phyloP scores from a whole-genome alignment of 2,797 vertebrate genomes.

The Brachyalestes nurse region DNA sequence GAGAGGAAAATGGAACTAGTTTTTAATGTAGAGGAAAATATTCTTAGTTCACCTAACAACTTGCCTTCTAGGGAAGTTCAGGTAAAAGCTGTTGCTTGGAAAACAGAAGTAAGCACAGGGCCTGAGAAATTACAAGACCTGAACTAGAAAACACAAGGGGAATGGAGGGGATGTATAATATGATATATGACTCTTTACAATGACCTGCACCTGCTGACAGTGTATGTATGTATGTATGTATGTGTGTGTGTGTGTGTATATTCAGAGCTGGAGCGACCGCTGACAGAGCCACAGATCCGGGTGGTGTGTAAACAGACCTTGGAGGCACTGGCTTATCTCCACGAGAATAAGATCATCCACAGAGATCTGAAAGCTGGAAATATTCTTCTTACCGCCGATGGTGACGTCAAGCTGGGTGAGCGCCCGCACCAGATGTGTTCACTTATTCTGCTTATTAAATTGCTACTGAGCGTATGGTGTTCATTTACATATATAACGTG shows the following conservation, averaged over 20 bases:
- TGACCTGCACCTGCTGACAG: constrained; percentile 29
- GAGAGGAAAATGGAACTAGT: neutral
- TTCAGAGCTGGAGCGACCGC: constrained; percentile 92
- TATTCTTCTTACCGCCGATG: constrained; percentile 93
- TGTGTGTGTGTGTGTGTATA: constrained; percentile 14
- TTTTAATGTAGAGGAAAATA: too few species aligned
- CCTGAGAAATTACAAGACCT: neutral
- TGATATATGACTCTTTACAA: neutral
- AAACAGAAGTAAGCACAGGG: neutral
- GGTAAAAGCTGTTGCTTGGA: neutral
- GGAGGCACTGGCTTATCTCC: constrained; percentile 92
- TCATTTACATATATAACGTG: neutral
- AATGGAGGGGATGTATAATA: neutral
- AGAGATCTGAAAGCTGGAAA: constrained; percentile 98
- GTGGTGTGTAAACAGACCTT: constrained; percentile 95
- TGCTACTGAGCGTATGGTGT: neutral
- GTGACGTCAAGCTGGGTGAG: constrained; percentile 96
- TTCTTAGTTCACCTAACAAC: neutral
- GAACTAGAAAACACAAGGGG: neutral
- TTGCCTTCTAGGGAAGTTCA: neutral
- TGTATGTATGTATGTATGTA: too few species aligned
- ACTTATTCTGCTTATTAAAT: neutral
- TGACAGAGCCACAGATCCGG: constrained; percentile 96
- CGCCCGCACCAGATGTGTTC: neutral
- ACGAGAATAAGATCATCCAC: constrained; percentile 97